phyloP scores from a whole-genome alignment of 2,797 vertebrate species.

The Ptychadena robeensis region DNA sequence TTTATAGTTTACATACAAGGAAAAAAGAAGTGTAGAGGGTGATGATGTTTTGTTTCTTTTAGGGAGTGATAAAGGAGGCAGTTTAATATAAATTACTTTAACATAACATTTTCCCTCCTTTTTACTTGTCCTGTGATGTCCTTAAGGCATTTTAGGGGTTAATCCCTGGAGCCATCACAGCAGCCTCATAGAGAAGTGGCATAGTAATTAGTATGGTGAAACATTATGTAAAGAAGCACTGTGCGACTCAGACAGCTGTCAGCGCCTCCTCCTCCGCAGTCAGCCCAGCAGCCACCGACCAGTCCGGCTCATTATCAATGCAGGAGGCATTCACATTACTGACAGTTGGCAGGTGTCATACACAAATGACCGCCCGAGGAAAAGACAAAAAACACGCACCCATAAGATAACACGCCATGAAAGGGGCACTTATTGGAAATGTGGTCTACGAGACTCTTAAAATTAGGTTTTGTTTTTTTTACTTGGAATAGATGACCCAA shows the following conservation, averaged over 20 bases:
- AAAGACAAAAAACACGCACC: not conserved
- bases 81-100: no score
- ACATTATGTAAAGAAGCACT: conserved; percentile 26
- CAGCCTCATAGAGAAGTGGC: not conserved
- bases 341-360: conserved; percentile 73
- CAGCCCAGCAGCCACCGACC: conserved; percentile 8
- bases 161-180: not conserved
- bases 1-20: no score
- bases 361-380: conserved; percentile 52
- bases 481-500: no score
- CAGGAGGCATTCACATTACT: conserved; percentile 58
- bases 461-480: not conserved
- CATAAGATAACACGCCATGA: not conserved
- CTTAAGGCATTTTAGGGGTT: not conserved
- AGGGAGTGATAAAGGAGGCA: no score
- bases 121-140: not conserved
- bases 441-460: no score
- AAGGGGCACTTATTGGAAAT: not conserved
- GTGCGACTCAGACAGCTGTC: conserved; percentile 48
- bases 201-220: not conserved
- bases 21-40: no score
- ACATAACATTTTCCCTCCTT: not conserved
- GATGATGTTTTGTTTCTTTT: no score
- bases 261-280: conserved; percentile 1
- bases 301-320: conserved; percentile 33